A percentile compares a stretch with the other conserved stretches of the same genome.
These are phyloP conservation scores for Iphiclides podalirius DNA, from an alignment of 2,888 invertebrate genomes.

Conservation along the genomic window DNA sequence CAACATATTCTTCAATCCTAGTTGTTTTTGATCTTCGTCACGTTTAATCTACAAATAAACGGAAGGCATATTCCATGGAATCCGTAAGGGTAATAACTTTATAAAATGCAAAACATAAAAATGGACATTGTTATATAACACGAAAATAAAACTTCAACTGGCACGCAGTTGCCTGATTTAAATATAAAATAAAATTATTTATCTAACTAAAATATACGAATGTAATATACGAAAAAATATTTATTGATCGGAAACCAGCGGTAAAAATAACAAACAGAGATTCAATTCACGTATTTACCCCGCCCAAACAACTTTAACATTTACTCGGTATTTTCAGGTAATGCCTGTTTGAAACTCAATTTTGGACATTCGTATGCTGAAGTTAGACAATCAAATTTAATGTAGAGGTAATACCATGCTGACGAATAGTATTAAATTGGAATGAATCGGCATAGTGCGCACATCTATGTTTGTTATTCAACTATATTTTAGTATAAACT, in stretches of 20 bases:
- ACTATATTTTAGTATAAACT: constrained; percentile 20
- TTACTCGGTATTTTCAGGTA: constrained; percentile 14
- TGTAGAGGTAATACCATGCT: constrained; percentile 21
- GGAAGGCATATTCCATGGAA: background rate
- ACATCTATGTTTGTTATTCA: constrained; percentile 14
- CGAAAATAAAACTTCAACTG: no score
- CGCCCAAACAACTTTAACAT: constrained; percentile 5
- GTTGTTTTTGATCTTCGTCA: constrained; percentile 50
- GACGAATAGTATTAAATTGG: constrained; percentile 20
- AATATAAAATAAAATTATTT: no score
- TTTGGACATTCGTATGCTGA: constrained; percentile 16
- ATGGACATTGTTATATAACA: no score
- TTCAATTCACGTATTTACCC: background rate
- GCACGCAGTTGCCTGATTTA: no score
- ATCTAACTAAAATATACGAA: background rate
- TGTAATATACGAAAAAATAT: background rate
- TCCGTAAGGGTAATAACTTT: background rate
- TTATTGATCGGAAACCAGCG: background rate
- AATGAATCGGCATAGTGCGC: constrained; percentile 11
- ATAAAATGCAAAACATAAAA: no score
- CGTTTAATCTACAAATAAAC: constrained; percentile 38
- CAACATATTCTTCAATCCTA: constrained; percentile 68
- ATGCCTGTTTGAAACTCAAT: constrained; percentile 22
- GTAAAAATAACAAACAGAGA: background rate
- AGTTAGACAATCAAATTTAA: constrained; percentile 22